Percentiles rank a stretch among this genome's conserved stretches.
Evolutionary conservation across 1,140 invertebrate species (phyloP).

Genomic region (Triops cancriformis): DNA sequence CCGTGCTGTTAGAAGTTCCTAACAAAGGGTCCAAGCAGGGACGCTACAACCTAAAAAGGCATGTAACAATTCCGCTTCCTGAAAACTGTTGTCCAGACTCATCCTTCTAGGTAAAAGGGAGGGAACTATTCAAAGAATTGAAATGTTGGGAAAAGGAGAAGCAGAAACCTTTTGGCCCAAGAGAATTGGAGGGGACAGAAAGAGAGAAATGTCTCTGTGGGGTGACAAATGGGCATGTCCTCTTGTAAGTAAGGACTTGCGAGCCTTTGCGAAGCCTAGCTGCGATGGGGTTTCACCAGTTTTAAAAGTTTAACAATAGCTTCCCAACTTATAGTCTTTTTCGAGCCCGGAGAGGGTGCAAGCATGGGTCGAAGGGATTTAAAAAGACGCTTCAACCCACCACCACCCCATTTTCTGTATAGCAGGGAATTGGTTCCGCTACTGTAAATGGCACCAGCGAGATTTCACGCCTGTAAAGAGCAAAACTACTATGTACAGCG

Average conservation of each 20-base stretch:
- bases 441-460: constrained; percentile 12
- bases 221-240: not conserved
- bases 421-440: not conserved
- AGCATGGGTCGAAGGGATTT: no score
- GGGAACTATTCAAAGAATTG: no score
- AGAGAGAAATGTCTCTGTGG: not conserved
- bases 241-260: not conserved
- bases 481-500: not conserved
- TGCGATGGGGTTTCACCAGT: not conserved
- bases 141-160: no score
- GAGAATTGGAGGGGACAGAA: not conserved
- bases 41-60: no score
- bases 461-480: constrained; percentile 3
- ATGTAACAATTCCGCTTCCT: no score
- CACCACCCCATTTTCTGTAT: not conserved
- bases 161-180: not conserved
- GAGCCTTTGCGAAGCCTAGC: not conserved
- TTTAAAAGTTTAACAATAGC: not conserved
- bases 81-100: no score
- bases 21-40: no score
- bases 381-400: not conserved
- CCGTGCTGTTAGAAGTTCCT: no score
- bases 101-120: no score
- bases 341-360: no score
- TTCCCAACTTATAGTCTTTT: no score